These are phyloP conservation scores for Phocides pigmalion DNA, from an alignment of 1,140 invertebrate genomes.

Conservation along the genomic window DNA sequence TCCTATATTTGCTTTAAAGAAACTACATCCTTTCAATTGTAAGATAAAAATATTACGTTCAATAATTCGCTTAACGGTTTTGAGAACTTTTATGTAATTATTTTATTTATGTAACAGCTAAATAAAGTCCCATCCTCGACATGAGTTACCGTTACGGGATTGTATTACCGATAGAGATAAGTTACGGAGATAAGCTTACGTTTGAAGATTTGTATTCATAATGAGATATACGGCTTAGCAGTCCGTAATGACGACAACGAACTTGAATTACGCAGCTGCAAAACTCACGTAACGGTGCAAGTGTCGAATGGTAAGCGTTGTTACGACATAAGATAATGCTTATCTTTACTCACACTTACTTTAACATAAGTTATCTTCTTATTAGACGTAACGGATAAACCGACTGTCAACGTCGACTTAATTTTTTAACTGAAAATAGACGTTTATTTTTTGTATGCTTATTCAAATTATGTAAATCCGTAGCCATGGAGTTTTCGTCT, in stretches of 20 bases:
- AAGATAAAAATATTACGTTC: no score
- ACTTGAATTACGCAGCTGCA: conserved; percentile 48
- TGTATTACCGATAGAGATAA: conserved; percentile 13
- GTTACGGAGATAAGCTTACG: background rate
- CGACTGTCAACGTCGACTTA: no score
- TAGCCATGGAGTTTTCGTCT: no score
- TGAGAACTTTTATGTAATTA: background rate
- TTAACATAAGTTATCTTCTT: no score
- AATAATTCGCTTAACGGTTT: no score
- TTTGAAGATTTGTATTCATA: background rate
- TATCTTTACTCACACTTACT: no score
- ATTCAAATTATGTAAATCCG: no score
- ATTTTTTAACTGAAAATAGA: no score
- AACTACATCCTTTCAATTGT: no score
- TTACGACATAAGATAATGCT: conserved; percentile 7
- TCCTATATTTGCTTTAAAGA: no score
- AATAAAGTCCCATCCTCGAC: conserved; percentile 4
- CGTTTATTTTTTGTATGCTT: no score
- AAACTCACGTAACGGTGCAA: conserved; percentile 29
- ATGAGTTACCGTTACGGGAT: background rate
- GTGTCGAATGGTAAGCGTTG: conserved; percentile 30
- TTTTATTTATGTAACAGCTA: background rate
- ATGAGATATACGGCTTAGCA: conserved; percentile 25
- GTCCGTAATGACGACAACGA: conserved; percentile 39
- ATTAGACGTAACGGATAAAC: no score